Base-by-base conservation (phyloP, 2,888 invertebrate species). In the Dasysyrphus tricinctus region DNA sequence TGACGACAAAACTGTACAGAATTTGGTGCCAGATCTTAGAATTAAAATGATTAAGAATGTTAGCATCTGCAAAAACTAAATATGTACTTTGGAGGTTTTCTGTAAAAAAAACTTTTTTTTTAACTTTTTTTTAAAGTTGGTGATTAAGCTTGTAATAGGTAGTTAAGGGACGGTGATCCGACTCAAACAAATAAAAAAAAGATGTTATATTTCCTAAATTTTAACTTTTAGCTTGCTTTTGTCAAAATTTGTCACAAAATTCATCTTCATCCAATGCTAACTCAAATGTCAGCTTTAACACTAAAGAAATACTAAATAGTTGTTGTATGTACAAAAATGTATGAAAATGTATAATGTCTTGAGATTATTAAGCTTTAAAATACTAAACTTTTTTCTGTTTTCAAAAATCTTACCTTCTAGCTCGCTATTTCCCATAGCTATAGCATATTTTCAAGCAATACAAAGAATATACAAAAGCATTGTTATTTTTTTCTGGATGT, bases 381-480 rank as follows among this genome's bases (percentile, higher is more conserved):
- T 54, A 47, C 29, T 42, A 6, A 14, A 0, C 5, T 42, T 61
- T 39, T 37, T 57, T 72, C 59, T 44, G 44, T 67, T 73, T 51
- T 49, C 77, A 87, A 39, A 39, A 75, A 59, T 84, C 89, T 90
- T 90, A 90, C 90, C 90, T 90, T 90, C 90, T 61, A 90, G 88
- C 80, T 89, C 89, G 88, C 90, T 90, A 88, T 88, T 88, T 89
- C 90, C 90, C 89, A 90, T 88, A 88, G 89, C 90, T 90, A 69
- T 83, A 73, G 67, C 73, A 59, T 63, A 19, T 65, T 61, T 80
- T 80, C 47, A 87, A 87, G 87, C 87, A 83, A 78, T 87, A 87
- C 86, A 83, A 76, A 83, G 83, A 87, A 83, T 87, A 87, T 87
- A 87, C 87, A 87, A 83, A 87, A 87, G 87, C 87, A 80, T 83